These are phyloP conservation scores for Ennomos fuscantarius DNA, from an alignment of 2,888 invertebrate species.

Conservation along the genomic window DNA sequence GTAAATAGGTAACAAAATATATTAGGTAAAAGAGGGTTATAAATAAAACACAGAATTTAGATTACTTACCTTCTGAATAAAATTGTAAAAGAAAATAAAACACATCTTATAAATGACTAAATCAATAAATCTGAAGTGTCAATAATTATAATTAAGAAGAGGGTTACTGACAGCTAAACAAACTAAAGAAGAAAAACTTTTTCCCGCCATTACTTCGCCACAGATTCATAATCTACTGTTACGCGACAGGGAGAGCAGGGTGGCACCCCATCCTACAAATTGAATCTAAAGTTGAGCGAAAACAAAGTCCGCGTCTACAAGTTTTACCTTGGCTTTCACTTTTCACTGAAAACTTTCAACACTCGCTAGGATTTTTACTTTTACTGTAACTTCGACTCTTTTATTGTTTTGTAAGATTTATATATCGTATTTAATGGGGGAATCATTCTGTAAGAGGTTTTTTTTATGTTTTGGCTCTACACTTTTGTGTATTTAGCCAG, in stretches of 20 bases:
- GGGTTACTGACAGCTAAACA: constrained; percentile 4
- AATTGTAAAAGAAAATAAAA: background rate
- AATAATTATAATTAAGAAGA: no score
- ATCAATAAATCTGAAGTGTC: background rate
- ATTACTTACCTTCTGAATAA: no score
- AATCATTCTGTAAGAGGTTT: no score
- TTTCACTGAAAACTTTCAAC: constrained; percentile 70
- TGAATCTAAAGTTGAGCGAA: constrained; percentile 74
- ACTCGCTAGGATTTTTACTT: constrained; percentile 65
- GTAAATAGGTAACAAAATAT: no score
- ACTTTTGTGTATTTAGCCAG: no score
- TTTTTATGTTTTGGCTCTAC: no score
- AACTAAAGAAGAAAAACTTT: constrained; percentile 37
- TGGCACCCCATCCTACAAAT: constrained; percentile 60
- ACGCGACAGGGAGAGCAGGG: constrained; percentile 47
- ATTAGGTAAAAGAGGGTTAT: no score
- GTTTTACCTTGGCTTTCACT: constrained; percentile 75
- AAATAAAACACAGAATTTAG: no score
- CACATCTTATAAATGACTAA: constrained; percentile 7
- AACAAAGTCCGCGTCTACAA: constrained; percentile 73
- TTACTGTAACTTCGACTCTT: constrained; percentile 25
- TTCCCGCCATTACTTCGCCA: constrained; percentile 48
- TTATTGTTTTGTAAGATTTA: constrained; percentile 21
- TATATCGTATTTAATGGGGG: background rate
- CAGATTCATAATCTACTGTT: constrained; percentile 55